Base-by-base conservation (phyloP, 2,113 vertebrate species). In the Lichenostomus cassidix region DNA sequence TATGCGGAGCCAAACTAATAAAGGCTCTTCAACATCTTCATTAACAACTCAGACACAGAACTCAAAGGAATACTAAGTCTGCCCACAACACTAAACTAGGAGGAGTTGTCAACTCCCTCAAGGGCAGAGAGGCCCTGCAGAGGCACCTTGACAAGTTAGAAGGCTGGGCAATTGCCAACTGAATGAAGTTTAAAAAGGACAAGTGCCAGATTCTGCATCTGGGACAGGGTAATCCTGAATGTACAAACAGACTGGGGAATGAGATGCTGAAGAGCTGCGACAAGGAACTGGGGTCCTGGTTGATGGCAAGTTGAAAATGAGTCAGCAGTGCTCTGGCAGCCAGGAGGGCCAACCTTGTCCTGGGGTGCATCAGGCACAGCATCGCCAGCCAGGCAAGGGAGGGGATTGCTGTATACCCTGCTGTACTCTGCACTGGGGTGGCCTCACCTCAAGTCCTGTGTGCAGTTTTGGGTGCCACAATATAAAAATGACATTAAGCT, bases 371-470 rank as follows among this genome's bases (percentile, higher is more conserved):
- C 55, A 52, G 73, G 33, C 55, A 28, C 47, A 60, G 39, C 55
- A 69, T 19, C 0, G 0, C 11, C 71, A 50, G 35, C 10, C 0
- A 0, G 27, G 37, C 27, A 23, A 73, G 31, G 42, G 42, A 88
- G 9, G 21, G 20, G 31, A 73, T n/a, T n/a, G n/a, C 25, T 37
- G 31, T 65, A n/a, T n/a, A n/a, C n/a, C 42, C 44, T 0, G 0
- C 27, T 35, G 50, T 65, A 22, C 27, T 56, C 65, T 62, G 56
- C 4, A 1, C 42, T 58, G 42, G 42, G 16, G 22, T 1, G 0
- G 76, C 59, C 52, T 50, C 59, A 65, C 10, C 22, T 59, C 3
- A 0, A 74, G 28, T 39, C 2, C 15, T 28, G 12, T 9, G 27
- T 4, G 7, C 10, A 52, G 27, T 5, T 50, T 7, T 13, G 37